Evolutionary conservation across 2,113 vertebrate species (phyloP), one percentile per base, ranked within the genome.

Genomic region (Symphodus melops): DNA sequence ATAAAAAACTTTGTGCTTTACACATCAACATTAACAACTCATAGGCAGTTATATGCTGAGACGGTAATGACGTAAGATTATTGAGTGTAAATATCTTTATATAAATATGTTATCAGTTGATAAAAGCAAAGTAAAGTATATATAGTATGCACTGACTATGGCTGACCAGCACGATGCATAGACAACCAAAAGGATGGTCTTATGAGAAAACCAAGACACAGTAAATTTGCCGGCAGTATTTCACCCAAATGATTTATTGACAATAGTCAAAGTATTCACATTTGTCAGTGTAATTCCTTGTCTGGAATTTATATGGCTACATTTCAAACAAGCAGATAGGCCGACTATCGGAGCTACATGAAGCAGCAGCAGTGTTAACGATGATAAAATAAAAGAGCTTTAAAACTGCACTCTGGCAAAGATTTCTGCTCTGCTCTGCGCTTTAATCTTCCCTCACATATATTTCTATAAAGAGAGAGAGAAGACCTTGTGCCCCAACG

Each of bases 401-500:
- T 72, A 41, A 74, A 78, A 49, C 25, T 36, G 44, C 70, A 33
- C 28, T 49, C 41, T 59, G 61, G 41, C 59, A 77, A n/a, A 17
- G 19, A 75, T 77, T 79, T 67, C 57, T 60, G 51, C 71, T 53
- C 54, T 28, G 41, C 23, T 78, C 83, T 25, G 25, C 36, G 25
- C 36, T 75, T 78, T 55, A 74, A 74, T 85, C 76, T 78, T 39
- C 59, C 53, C 20, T 53, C 71, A 67, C 65, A 79, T 83, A 82
- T 75, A 89, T 82, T 86, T 86, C 59, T 46, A 60, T 72, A 68
- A 41, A 68, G 53, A 74, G 75, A 75, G 51, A 59, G 36, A 44
- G 66, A 78, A 59, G 77, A 81, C 86, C 82, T 84, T 72, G 54
- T 12, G 64, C 52, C 75, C 65, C 64, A 42, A 84, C 36, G 72